Base-by-base conservation (phyloP, 2,113 vertebrate genomes). In the Ciconia boyciana region DNA sequence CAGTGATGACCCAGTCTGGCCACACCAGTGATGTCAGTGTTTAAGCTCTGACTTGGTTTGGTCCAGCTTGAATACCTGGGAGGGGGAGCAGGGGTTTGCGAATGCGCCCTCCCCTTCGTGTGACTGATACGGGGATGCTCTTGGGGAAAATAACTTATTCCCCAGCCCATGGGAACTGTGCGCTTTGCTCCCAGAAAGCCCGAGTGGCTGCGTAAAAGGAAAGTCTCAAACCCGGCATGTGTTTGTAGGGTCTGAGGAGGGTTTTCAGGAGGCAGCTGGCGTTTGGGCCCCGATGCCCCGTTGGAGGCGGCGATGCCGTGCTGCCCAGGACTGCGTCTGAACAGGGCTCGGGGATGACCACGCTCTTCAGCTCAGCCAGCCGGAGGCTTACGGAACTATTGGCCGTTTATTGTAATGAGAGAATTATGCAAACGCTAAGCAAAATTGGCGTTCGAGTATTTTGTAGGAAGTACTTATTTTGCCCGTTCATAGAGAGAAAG, bases 231-330 rank as follows among this genome's bases (percentile, higher is more conserved):
- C 6, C 22, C 43, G 36, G 26, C 15, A 7, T 26, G 44, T 31
- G 58, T 41, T 7, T 39, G 49, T 39, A 8, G 70, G 34, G 43
- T 22, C 32, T 51, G 16, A 58, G 9, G 43, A 24, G 16, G 65
- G 44, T 31, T 64, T 77, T 31, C 4, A 5, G 43, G 49, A 49
- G 49, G 61, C 0, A 2, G 62, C 12, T 43, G 61, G 5, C 57
- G 24, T 34, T 34, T 13, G 39, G 52, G 34, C 5, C 9, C 29
- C 1, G 3, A 6, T 41, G 55, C 12, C 57, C 74, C 10, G 3
- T 6, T 0, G 10, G 24, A n/a, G 65, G 43, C 1, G 11, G 18
- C 0, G 9, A 18, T 32, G 65, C 46, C 0, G 7, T 13, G 44
- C 54, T 60, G 32, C 51, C 60, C 43, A 29, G 71, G 7, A 5